Evolutionary conservation across 2,797 vertebrate species (phyloP), one percentile per base, ranked within the genome.

Genomic region (Tarsius wallacei): DNA sequence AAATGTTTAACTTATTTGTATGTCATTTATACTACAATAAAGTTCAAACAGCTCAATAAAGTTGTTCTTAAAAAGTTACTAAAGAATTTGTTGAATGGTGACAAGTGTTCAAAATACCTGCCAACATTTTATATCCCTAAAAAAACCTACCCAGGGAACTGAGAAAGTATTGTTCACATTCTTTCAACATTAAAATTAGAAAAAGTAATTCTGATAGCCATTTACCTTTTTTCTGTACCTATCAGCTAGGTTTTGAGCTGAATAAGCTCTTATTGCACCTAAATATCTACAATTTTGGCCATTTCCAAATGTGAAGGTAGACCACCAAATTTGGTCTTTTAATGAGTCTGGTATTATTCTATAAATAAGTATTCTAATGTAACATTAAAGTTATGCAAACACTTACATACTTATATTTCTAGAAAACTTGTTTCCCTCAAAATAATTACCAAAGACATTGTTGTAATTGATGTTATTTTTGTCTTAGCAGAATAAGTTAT

Each of bases 1-100:
- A 94, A 77, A 87, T 49, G 91, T 51, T 81, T 91, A 63, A 61
- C 77, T 94, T 95, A 81, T 61, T n/a, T 82, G 51, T 74, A 66
- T 42, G 49, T 78, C 80, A 95, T 31, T 93, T 85, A 57, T 74
- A 74, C 53, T 31, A 90, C 49, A 87, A 76, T 55, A 22, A 80
- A 71, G 64, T 42, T 71, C 66, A 73, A 87, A 87, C 16, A 81
- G 13, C 47, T 84, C 19, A 61, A 55, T 31, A 71, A 86, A 93
- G 8, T 2, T 95, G 7, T n/a, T n/a, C 33, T 33, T 17, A 87
- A 93, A 91, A 87, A 70, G 33, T 89, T 42, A 61, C 22, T 49
- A 12, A 95, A 90, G 63, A 77, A 61, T 93, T 78, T 92, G n/a
- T 49, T 95, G 51, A 77, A 89, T 33, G 55, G 42, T 92, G 14